Percentiles rank a stretch among this genome's conserved stretches.
These are phyloP conservation scores for Acrobasis repandana DNA, from an alignment of 2,888 invertebrate species.

Conservation along the genomic window DNA sequence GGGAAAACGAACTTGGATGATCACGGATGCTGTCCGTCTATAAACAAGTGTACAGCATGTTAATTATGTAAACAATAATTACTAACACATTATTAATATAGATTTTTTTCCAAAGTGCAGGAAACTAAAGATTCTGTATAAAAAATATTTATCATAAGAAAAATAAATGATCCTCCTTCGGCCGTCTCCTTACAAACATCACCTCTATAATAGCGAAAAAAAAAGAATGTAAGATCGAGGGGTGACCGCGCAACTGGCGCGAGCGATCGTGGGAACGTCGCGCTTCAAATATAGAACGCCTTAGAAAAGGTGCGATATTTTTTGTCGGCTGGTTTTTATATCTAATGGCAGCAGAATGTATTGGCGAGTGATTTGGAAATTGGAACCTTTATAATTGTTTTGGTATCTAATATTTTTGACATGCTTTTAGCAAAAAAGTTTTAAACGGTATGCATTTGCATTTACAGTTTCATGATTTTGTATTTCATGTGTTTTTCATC, in stretches of 20 bases:
- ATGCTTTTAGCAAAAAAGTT: constrained; percentile 38
- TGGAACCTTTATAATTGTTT: constrained; percentile 53
- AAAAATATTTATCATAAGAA: constrained; percentile 39
- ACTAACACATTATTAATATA: neutral
- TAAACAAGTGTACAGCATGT: neutral
- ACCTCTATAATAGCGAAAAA: constrained; percentile 59
- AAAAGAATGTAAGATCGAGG: constrained; percentile 61
- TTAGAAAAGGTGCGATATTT: constrained; percentile 81
- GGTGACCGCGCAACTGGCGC: constrained; percentile 79
- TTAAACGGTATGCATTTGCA: constrained; percentile 30
- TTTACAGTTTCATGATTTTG: constrained; percentile 23
- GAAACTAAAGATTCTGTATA: constrained; percentile 20
- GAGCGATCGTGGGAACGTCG: constrained; percentile 81
- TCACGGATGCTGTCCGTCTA: neutral
- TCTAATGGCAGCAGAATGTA: constrained; percentile 61
- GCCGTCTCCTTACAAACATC: constrained; percentile 64
- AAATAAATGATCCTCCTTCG: constrained; percentile 40
- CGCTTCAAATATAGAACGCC: constrained; percentile 78
- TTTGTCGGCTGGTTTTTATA: constrained; percentile 66
- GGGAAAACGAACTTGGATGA: constrained; percentile 2
- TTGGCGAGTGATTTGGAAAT: constrained; percentile 65
- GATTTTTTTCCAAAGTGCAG: neutral
- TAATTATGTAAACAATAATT: neutral
- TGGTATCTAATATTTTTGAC: constrained; percentile 37
- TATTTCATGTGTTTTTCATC: neutral